phyloP scores from a whole-genome alignment of 2,888 invertebrate genomes.

The Calliscelio sp. region DNA sequence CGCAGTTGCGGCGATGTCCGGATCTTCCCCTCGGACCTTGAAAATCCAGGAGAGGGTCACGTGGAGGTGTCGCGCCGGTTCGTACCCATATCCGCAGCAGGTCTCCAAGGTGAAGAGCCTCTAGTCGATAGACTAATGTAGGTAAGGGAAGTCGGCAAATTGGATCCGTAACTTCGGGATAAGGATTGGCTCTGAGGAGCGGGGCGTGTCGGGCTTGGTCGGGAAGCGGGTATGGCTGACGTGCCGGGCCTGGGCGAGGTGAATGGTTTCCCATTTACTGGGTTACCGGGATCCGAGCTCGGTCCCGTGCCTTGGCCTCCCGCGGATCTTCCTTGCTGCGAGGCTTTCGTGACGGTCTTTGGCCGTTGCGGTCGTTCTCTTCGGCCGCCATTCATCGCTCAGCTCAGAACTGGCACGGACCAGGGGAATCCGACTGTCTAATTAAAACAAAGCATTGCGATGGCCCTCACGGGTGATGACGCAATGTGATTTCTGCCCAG shows the following conservation, averaged over 20 bases:
- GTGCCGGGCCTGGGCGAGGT: constrained; percentile 76
- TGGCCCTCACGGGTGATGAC: constrained; percentile 88
- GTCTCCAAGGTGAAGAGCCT: constrained; percentile 87
- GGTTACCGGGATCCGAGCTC: constrained; percentile 81
- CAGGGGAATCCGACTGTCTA: constrained; percentile 85
- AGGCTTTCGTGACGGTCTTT: constrained; percentile 87
- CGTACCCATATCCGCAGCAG: constrained; percentile 84
- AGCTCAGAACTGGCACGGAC: constrained; percentile 88
- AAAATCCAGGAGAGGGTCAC: constrained; percentile 85
- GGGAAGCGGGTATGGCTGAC: constrained; percentile 82
- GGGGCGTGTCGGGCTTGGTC: constrained; percentile 88
- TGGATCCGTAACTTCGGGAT: constrained; percentile 89
- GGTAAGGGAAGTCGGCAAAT: constrained; percentile 90
- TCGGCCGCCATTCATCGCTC: constrained; percentile 82
- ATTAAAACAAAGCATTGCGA: constrained; percentile 88
- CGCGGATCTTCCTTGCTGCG: constrained; percentile 86
- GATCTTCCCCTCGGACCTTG: constrained; percentile 87
- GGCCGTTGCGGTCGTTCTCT: constrained; percentile 79
- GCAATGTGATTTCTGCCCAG: constrained; percentile 91
- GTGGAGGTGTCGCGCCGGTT: constrained; percentile 83
- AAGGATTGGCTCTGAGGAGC: constrained; percentile 92
- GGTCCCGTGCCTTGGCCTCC: constrained; percentile 85
- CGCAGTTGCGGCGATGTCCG: constrained; percentile 86
- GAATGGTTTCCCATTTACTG: constrained; percentile 65
- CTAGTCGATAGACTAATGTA: constrained; percentile 89